A percentile compares a stretch with the other conserved stretches of the same genome.
Conservation (phyloP, 2,113 vertebrate species). For the Equus quagga region DNA sequence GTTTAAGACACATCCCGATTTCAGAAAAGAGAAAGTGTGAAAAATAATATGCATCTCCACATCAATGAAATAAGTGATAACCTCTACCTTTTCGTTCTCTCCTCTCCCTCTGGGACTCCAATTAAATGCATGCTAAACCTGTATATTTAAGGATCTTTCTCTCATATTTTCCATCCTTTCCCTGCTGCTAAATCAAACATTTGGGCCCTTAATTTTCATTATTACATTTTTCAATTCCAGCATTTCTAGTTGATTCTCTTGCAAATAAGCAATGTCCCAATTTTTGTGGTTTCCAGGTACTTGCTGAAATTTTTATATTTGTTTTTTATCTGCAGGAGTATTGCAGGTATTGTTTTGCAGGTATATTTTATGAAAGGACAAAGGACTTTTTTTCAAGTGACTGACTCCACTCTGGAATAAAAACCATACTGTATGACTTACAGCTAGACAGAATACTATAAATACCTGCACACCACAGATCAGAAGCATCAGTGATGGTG, state of each 20-base stretch:
- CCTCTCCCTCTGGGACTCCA: background rate
- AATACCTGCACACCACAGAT: background rate
- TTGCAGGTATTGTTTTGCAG: background rate
- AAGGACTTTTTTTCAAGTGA: background rate
- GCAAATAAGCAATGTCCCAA: background rate
- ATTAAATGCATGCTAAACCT: background rate
- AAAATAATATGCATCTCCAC: background rate
- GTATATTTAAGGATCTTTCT: background rate
- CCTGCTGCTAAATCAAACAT: background rate
- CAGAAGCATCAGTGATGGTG: background rate
- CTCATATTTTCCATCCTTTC: background rate
- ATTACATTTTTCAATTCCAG: constrained; percentile 12
- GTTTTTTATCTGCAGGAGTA: constrained; percentile 40
- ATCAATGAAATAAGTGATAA: background rate
- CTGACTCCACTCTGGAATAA: background rate
- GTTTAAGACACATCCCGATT: background rate
- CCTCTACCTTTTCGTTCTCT: background rate
- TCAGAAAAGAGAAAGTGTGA: constrained; percentile 35
- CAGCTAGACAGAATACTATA: background rate
- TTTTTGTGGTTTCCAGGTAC: constrained; percentile 22
- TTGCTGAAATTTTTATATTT: constrained; percentile 18
- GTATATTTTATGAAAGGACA: constrained; percentile 29
- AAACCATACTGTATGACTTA: background rate
- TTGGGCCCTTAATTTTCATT: background rate
- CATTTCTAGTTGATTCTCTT: constrained; percentile 43